Percentiles rank a stretch among this genome's conserved stretches.
These are phyloP conservation scores for Littorina saxatilis DNA, from an alignment of 1,140 invertebrate species.

Conservation along the genomic window DNA sequence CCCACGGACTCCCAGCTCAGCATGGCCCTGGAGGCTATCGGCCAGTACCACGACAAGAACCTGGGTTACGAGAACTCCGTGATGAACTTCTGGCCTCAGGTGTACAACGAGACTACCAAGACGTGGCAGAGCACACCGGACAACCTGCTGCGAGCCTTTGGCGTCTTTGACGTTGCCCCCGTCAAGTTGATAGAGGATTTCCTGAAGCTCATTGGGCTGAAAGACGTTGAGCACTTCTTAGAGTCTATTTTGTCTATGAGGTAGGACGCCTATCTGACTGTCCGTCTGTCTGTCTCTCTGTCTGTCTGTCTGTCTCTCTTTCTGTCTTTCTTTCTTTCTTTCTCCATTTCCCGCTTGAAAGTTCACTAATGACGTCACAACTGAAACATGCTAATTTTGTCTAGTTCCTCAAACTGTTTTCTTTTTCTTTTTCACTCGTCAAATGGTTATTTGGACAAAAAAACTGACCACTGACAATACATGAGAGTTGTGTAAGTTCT, in stretches of 20 bases:
- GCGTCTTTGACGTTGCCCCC: conserved; percentile 53
- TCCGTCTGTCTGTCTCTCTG: background rate
- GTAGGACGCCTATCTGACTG: conserved; percentile 29
- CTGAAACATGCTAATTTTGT: too few relatives aligned
- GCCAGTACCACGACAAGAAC: conserved; percentile 59
- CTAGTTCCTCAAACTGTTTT: too few relatives aligned
- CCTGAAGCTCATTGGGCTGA: conserved; percentile 55
- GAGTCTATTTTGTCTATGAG: conserved; percentile 47
- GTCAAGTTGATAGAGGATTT: conserved; percentile 58
- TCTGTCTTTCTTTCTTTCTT: background rate
- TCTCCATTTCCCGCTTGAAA: too few relatives aligned
- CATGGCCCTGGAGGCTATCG: conserved; percentile 60
- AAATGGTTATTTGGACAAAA: too few relatives aligned
- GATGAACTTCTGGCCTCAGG: conserved; percentile 69
- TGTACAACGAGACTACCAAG: conserved; percentile 54
- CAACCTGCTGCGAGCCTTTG: conserved; percentile 61
- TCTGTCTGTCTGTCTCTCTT: background rate
- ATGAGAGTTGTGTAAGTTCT: too few relatives aligned
- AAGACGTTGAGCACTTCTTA: conserved; percentile 50
- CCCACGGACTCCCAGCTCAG: conserved; percentile 48
- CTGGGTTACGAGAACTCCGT: conserved; percentile 51
- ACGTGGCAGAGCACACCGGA: conserved; percentile 59
- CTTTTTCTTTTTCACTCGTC: too few relatives aligned
- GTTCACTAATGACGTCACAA: too few relatives aligned
- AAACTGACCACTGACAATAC: too few relatives aligned